A percentile compares a stretch with the other conserved stretches of the same genome.
Evolutionary conservation across 2,113 vertebrate species (phyloP).

Genomic region (Pelusios castaneus): DNA sequence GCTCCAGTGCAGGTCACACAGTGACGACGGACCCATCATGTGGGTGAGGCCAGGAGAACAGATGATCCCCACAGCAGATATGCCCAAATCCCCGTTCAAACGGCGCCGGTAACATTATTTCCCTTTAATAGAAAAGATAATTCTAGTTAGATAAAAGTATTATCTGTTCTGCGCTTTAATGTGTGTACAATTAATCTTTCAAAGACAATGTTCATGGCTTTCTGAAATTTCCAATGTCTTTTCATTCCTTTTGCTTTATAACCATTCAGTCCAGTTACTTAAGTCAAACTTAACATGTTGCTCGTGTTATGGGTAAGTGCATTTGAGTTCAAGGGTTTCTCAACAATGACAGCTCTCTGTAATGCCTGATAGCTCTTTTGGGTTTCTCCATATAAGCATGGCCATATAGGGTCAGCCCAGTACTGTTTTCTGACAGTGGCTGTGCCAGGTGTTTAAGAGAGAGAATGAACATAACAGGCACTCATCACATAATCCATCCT

Average conservation of each 20-base stretch:
- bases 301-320: neutral
- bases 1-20: constrained; percentile 95
- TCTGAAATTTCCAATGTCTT: neutral
- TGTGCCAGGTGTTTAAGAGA: neutral
- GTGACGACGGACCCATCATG: constrained; percentile 97
- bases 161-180: neutral
- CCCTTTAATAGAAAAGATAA: neutral
- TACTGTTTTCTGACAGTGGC: neutral
- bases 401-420: neutral
- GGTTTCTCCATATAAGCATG: neutral
- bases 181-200: neutral
- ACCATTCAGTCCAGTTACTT: neutral
- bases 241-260: constrained; percentile 26
- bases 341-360: neutral
- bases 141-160: neutral
- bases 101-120: constrained; percentile 86
- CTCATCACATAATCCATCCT: neutral
- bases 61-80: constrained; percentile 98
- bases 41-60: constrained; percentile 98
- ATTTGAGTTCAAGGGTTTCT: neutral
- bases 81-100: constrained; percentile 99
- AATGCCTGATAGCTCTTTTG: neutral
- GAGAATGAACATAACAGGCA: neutral
- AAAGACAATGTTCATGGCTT: neutral
- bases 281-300: neutral